Evolutionary conservation across 2,797 vertebrate species (phyloP).

Genomic region (Macropus fuliginosus): DNA sequence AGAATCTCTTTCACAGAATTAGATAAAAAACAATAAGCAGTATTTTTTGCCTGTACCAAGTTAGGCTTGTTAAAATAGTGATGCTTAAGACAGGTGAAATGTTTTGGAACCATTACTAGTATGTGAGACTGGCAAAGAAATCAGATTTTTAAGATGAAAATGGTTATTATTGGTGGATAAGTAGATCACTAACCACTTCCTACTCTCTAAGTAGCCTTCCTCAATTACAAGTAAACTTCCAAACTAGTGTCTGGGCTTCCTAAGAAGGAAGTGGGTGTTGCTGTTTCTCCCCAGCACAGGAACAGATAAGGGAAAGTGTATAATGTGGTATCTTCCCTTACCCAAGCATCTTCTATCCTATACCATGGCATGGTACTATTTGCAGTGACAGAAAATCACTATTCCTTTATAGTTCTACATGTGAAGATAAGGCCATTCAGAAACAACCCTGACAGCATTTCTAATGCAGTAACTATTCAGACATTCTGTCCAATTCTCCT

Average conservation of each 20-base stretch:
- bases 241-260: neutral
- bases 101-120: neutral
- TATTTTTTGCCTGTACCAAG: neutral
- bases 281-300: neutral
- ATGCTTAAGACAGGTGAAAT: neutral
- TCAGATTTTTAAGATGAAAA: neutral
- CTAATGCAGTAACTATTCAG: neutral
- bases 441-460: neutral
- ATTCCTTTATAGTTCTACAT: neutral
- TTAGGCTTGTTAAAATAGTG: neutral
- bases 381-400: neutral
- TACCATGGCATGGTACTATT: neutral
- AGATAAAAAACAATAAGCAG: constrained; percentile 22
- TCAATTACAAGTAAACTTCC: neutral
- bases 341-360: neutral
- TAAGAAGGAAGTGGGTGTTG: neutral
- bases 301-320: neutral
- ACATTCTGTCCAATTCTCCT: neutral
- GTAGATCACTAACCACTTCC: neutral
- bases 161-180: neutral
- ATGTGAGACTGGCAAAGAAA: neutral
- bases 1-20: constrained; percentile 21
- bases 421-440: neutral
- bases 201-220: neutral
- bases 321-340: neutral